Evolutionary conservation across 2,888 invertebrate genomes (phyloP).

Genomic region (Amphimallon solstitiale): DNA sequence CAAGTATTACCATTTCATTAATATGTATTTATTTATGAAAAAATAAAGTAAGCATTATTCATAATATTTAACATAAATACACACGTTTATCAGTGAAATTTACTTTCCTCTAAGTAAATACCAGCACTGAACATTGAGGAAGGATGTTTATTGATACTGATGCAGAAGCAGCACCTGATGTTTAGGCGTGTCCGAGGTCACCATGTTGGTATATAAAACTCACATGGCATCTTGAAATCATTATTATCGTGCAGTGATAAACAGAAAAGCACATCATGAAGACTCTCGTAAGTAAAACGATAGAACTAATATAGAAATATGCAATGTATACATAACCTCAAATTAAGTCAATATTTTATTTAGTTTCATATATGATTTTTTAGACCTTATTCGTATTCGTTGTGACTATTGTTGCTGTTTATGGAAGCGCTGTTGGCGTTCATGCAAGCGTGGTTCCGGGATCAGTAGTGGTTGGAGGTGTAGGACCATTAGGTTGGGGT

Average conservation of each 20-base stretch:
- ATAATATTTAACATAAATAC: no score
- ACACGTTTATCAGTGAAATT: no score
- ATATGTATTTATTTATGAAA: no score
- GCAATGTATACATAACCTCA: no score
- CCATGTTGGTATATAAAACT: slow-evolving; percentile 34
- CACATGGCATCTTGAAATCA: slow-evolving; percentile 12
- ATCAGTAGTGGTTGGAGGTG: slow-evolving; percentile 30
- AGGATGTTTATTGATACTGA: slow-evolving; percentile 7
- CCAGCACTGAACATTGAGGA: background rate
- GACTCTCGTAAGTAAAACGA: slow-evolving; percentile 29
- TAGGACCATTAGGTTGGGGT: slow-evolving; percentile 27
- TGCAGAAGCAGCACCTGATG: slow-evolving; percentile 23
- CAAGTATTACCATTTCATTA: no score
- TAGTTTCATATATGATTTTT: background rate
- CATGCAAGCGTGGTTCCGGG: slow-evolving; percentile 37
- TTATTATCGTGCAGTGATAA: slow-evolving; percentile 37
- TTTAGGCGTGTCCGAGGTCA: slow-evolving; percentile 36
- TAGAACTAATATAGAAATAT: no score
- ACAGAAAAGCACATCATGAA: slow-evolving; percentile 35
- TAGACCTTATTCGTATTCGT: slow-evolving; percentile 39
- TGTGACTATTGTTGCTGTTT: slow-evolving; percentile 37
- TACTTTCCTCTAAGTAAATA: no score
- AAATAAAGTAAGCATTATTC: no score
- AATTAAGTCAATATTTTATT: no score
- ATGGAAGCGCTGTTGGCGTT: slow-evolving; percentile 35